phyloP scores from a whole-genome alignment of 2,888 invertebrate genomes.

The Loripinus fragilis region DNA sequence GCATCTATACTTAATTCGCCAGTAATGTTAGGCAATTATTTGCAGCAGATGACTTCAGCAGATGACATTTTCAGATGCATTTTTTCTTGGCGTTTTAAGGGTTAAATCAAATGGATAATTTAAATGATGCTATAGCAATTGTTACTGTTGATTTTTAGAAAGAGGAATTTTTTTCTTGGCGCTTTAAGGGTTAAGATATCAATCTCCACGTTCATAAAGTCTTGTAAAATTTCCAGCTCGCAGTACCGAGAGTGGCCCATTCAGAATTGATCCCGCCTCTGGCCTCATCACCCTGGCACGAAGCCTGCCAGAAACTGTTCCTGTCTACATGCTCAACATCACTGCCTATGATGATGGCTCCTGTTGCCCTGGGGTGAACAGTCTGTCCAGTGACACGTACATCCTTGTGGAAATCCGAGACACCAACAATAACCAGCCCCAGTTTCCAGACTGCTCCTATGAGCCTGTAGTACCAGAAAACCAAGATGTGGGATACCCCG shows the following conservation, averaged over 20 bases:
- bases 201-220: no score
- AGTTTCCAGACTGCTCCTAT: conserved; percentile 97
- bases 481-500: conserved; percentile 61
- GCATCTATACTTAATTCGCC: no score
- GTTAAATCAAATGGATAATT: no score
- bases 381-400: conserved; percentile 96
- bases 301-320: conserved; percentile 69
- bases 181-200: no score
- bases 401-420: conserved; percentile 98
- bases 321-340: conserved; percentile 95
- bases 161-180: no score
- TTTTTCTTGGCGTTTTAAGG: no score
- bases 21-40: no score
- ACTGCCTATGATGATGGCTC: conserved; percentile 99
- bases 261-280: conserved; percentile 80
- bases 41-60: no score
- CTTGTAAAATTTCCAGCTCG: no score
- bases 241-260: conserved; percentile 66
- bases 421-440: conserved; percentile 98
- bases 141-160: no score
- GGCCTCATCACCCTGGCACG: conserved; percentile 80
- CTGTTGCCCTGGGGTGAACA: conserved; percentile 94
- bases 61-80: no score
- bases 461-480: conserved; percentile 85
- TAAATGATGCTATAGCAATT: no score